Base-by-base conservation (phyloP, 2,113 vertebrate species). In the Corythornis madagascariensis region DNA sequence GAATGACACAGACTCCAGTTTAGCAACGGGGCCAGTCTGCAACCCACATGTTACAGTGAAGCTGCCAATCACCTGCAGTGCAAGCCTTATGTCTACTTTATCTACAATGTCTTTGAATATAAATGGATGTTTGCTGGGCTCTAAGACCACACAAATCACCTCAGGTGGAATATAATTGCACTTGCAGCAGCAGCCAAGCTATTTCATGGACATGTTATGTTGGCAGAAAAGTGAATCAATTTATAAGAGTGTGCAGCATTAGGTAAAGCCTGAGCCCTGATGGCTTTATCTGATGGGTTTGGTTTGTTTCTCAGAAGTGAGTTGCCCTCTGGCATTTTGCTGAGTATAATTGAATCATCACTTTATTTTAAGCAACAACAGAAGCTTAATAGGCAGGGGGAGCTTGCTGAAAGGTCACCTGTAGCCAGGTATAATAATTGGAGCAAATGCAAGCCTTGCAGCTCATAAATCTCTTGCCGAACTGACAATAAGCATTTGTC, bases 211-310 rank as follows among this genome's bases (percentile, higher is more conserved):
- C 84, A 77, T 81, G 95, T 88, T 92, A 81, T 95, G 89, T 57
- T 94, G 95, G 94, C 93, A 97, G 97, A 95, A 94, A 95, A 96
- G 94, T 56, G 95, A 98, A 98, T 98, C 97, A 96, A 96, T 98
- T 97, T 97, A 96, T 86, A 94, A 96, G 89, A 91, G 92, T 90
- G 94, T 96, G 95, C 91, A 95, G 93, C 22, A 14, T 94, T 96
- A 97, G 97, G 97, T 97, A 97, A 98, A 97, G 92, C 77, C 72
- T 67, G 66, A 86, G 72, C 86, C 88, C 86, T 91, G 86, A 94
- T 43, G 35, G 94, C 85, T 97, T 98, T 97, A 97, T 96, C 97
- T 96, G 97, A 97, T 94, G 77, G 60, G 26, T 93, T 96, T 91
- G 71, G 92, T 94, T 97, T 97, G 93, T 97, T 97, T 48, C 95